Evolutionary conservation across 2,113 vertebrate species (phyloP).

Genomic region (Ophiodon elongatus): DNA sequence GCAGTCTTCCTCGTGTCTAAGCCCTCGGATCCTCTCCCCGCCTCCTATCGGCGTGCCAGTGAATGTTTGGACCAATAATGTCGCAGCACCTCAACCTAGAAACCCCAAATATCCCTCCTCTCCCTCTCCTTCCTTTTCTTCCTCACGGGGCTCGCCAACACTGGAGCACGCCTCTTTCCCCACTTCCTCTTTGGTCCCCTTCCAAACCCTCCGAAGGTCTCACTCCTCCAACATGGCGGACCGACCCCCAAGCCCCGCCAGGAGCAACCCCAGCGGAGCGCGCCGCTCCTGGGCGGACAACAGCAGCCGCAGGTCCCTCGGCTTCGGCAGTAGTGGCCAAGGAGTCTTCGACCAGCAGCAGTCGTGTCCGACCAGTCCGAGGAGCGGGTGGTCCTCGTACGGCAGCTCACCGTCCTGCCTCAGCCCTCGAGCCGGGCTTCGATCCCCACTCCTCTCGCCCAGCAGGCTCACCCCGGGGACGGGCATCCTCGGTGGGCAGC

Average conservation of each 20-base stretch:
- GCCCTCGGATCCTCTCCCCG: slow-evolving; percentile 77
- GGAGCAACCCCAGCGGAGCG: slow-evolving; percentile 21
- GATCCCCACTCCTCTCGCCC: slow-evolving; percentile 52
- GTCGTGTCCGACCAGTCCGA: slow-evolving; percentile 53
- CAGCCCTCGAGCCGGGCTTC: slow-evolving; percentile 56
- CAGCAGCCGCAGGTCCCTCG: slow-evolving; percentile 51
- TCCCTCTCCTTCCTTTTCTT: slow-evolving; percentile 38
- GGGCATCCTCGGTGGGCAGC: slow-evolving; percentile 58
- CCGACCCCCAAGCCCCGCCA: slow-evolving; percentile 57
- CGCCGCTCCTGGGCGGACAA: slow-evolving; percentile 65
- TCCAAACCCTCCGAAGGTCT: slow-evolving; percentile 61
- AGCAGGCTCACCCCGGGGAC: slow-evolving; percentile 47
- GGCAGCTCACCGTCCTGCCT: slow-evolving; percentile 64
- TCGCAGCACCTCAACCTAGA: slow-evolving; percentile 76
- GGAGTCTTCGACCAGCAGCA: slow-evolving; percentile 54
- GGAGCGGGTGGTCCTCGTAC: slow-evolving; percentile 59
- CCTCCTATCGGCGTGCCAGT: slow-evolving; percentile 81
- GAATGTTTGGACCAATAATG: slow-evolving; percentile 71
- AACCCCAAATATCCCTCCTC: slow-evolving; percentile 46
- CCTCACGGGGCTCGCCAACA: slow-evolving; percentile 51
- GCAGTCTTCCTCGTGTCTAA: slow-evolving; percentile 62
- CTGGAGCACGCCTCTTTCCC: slow-evolving; percentile 20
- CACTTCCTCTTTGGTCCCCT: slow-evolving; percentile 1
- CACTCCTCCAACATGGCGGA: slow-evolving; percentile 65
- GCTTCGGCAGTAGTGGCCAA: slow-evolving; percentile 19